phyloP scores from a whole-genome alignment of 2,888 invertebrate genomes.

The Vandiemenella viatica region DNA sequence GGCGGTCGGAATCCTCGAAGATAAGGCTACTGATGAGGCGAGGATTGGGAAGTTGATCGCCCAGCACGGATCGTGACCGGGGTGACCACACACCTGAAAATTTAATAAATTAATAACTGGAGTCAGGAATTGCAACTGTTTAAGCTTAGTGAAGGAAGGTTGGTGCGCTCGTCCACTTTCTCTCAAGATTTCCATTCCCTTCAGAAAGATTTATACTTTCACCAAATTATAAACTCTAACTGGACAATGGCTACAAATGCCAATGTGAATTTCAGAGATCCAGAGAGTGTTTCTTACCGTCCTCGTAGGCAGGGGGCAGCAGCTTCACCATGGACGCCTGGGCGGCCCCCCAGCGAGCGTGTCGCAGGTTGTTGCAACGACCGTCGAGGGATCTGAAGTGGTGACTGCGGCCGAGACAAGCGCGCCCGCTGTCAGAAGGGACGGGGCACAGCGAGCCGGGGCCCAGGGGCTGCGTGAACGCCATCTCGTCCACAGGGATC shows the following conservation, averaged over 20 bases:
- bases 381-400: conserved; percentile 66
- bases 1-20: conserved; percentile 51
- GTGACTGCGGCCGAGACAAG: conserved; percentile 54
- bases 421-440: too few species aligned
- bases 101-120: too few species aligned
- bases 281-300: too few species aligned
- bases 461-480: not conserved
- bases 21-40: conserved; percentile 50
- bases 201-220: too few species aligned
- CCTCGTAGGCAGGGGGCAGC: conserved; percentile 54
- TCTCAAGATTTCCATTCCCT: too few species aligned
- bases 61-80: conserved; percentile 35
- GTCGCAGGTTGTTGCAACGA: conserved; percentile 75
- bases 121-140: too few species aligned
- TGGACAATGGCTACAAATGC: too few species aligned
- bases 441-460: too few species aligned
- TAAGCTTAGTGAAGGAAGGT: too few species aligned
- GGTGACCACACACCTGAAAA: not conserved
- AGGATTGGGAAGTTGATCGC: conserved; percentile 49
- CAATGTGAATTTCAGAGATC: too few species aligned
- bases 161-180: too few species aligned
- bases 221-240: too few species aligned
- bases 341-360: conserved; percentile 68
- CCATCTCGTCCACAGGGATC: not conserved
- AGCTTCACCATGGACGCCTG: conserved; percentile 62